Percentiles rank a stretch among this genome's conserved stretches.
phyloP scores from a whole-genome alignment of 2,797 vertebrate genomes.

The Onychomys torridus region DNA sequence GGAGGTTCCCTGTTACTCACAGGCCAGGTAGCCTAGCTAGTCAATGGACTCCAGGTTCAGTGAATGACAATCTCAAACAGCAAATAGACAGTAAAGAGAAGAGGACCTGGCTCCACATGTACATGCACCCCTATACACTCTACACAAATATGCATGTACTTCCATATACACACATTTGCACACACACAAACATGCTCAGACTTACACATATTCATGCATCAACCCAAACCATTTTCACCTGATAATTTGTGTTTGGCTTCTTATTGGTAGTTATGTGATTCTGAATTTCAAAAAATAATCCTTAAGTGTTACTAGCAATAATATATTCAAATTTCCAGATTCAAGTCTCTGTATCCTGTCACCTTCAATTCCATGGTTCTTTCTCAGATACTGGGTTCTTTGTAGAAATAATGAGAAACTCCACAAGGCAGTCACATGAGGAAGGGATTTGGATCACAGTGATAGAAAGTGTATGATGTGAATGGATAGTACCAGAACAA shows the following conservation, averaged over 20 bases:
- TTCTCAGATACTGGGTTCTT: not conserved
- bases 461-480: not conserved
- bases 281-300: not conserved
- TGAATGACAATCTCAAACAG: no score
- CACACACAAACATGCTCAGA: not conserved
- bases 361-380: not conserved
- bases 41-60: no score
- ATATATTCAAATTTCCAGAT: not conserved
- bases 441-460: not conserved
- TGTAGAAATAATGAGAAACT: not conserved
- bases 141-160: not conserved
- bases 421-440: not conserved
- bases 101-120: no score
- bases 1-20: not conserved
- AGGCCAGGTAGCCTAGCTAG: not conserved
- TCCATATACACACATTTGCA: not conserved
- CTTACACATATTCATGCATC: not conserved
- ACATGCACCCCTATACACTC: no score
- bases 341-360: not conserved
- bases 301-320: not conserved
- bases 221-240: not conserved
- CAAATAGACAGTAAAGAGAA: no score
- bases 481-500: not conserved
- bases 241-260: not conserved
- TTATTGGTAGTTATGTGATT: not conserved